A percentile compares a stretch with the other conserved stretches of the same genome.
Evolutionary conservation across 2,797 vertebrate genomes (phyloP).

Genomic region (Varecia variegata): DNA sequence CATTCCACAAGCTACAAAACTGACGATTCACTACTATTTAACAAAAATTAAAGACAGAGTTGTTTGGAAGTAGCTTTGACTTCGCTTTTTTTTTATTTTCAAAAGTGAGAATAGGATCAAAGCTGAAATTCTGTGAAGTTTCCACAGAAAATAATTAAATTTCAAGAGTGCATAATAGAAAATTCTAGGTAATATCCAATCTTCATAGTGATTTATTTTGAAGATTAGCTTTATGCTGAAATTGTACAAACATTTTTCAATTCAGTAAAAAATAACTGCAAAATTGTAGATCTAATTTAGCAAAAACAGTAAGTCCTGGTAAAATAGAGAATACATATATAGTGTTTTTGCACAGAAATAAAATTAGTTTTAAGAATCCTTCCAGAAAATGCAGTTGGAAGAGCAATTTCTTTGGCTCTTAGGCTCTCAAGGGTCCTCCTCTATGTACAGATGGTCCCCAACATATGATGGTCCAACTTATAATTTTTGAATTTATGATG

Average conservation of each 20-base stretch:
- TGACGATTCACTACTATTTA: not conserved
- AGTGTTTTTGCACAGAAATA: not conserved
- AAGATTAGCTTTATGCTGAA: not conserved
- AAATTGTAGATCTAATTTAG: not conserved
- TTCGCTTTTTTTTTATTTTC: constrained; percentile 3
- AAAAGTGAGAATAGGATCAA: not conserved
- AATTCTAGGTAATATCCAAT: not conserved
- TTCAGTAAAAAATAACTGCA: not conserved
- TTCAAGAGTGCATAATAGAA: not conserved
- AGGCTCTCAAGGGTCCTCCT: not conserved
- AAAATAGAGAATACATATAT: not conserved
- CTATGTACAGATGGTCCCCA: too few relatives aligned
- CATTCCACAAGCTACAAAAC: not conserved
- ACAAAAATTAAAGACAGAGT: not conserved
- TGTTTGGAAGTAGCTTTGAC: not conserved
- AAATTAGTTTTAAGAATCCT: not conserved
- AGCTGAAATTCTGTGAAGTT: not conserved
- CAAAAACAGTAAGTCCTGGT: not conserved
- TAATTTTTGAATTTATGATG: not conserved
- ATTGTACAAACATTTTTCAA: not conserved
- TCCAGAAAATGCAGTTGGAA: not conserved
- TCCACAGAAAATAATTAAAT: constrained; percentile 21
- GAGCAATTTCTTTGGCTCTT: not conserved
- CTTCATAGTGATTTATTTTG: not conserved
- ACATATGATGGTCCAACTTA: not conserved